Evolutionary conservation across 1,140 invertebrate genomes (phyloP).

Genomic region (Acromyrmex charruanus): DNA sequence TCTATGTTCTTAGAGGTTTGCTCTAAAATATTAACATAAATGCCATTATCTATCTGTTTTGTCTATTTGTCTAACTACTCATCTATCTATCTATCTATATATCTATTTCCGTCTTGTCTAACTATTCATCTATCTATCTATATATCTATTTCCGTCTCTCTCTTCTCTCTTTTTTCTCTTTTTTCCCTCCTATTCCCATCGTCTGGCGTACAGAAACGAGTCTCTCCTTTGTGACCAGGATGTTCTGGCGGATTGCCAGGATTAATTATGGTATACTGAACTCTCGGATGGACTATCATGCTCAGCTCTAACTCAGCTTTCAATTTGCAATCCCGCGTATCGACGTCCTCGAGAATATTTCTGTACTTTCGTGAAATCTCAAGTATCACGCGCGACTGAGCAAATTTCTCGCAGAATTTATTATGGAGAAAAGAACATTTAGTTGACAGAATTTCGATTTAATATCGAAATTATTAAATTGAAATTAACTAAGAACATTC

Average conservation of each 20-base stretch:
- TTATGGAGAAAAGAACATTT: neutral
- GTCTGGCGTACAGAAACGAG: constrained; percentile 31
- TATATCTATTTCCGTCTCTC: too few relatives aligned
- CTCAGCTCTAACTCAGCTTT: constrained; percentile 55
- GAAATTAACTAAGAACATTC: constrained; percentile 3
- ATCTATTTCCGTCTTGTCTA: too few relatives aligned
- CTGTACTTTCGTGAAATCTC: constrained; percentile 6
- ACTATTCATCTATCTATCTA: too few relatives aligned
- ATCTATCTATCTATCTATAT: too few relatives aligned
- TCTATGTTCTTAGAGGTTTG: too few relatives aligned
- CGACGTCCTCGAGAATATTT: constrained; percentile 14
- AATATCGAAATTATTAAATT: neutral
- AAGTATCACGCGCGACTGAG: neutral
- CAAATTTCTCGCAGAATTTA: neutral
- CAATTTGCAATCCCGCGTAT: constrained; percentile 42
- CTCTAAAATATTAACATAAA: too few relatives aligned
- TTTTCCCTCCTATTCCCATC: neutral
- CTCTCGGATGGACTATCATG: constrained; percentile 54
- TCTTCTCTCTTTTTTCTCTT: neutral
- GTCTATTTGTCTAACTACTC: too few relatives aligned
- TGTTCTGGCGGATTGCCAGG: constrained; percentile 77
- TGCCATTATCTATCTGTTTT: too few relatives aligned
- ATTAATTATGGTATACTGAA: constrained; percentile 78
- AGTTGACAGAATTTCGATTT: neutral
- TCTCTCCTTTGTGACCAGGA: constrained; percentile 59